Conservation (phyloP, 2,113 vertebrate species). For the Protobothrops flavoviridis region DNA sequence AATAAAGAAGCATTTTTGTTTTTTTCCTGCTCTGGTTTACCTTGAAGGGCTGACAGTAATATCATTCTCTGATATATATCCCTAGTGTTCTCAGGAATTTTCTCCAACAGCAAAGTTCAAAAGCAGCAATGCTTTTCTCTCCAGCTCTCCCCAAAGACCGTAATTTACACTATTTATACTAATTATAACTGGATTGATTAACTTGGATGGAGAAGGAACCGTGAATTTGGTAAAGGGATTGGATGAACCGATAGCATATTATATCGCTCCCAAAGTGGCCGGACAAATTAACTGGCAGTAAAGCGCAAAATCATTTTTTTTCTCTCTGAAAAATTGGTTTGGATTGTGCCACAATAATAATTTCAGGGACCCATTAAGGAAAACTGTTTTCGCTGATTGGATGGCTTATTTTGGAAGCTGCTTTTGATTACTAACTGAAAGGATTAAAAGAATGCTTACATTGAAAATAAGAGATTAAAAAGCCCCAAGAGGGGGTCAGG, state of each 20-base stretch:
- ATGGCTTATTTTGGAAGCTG: slow-evolving; percentile 18
- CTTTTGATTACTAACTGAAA: slow-evolving; percentile 23
- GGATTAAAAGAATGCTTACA: slow-evolving; percentile 29
- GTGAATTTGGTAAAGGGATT: neutral
- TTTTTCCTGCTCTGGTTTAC: neutral
- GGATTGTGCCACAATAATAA: neutral
- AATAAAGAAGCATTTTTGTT: neutral
- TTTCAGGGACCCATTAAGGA: slow-evolving; percentile 13
- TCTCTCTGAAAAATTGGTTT: slow-evolving; percentile 1
- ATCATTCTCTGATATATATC: neutral
- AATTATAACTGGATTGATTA: neutral
- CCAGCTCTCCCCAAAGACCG: neutral
- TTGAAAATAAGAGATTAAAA: slow-evolving; percentile 41
- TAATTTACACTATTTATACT: neutral
- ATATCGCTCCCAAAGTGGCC: neutral
- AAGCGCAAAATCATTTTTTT: neutral
- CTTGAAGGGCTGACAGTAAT: neutral
- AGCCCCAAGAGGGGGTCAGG: slow-evolving; percentile 9
- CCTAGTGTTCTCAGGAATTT: neutral
- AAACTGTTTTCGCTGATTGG: slow-evolving; percentile 18
- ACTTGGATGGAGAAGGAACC: neutral
- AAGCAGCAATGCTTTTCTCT: neutral
- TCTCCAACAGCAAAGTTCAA: neutral
- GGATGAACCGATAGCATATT: neutral
- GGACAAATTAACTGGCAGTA: neutral